Percentiles rank a stretch among this genome's conserved stretches.
Conservation (phyloP, 2,888 invertebrate genomes). For the Torymus texanus region DNA sequence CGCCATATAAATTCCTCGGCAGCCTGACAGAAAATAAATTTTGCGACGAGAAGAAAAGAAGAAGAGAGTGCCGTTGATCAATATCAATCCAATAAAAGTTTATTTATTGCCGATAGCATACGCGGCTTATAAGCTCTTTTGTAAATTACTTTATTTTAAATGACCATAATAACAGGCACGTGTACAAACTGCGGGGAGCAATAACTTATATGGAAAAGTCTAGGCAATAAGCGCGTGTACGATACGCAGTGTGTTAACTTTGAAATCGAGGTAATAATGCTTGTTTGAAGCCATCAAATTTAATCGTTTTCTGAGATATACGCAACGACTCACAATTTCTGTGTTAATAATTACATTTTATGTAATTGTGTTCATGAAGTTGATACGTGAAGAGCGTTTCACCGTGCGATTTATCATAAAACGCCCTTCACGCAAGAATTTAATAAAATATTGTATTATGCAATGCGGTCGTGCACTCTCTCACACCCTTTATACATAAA, state of each 20-base stretch:
- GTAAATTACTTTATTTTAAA: slow-evolving; percentile 41
- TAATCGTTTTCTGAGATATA: not conserved
- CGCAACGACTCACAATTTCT: too few species aligned
- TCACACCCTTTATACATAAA: too few species aligned
- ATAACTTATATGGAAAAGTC: not conserved
- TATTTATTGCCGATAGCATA: slow-evolving; percentile 9
- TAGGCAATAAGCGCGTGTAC: not conserved
- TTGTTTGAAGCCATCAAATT: not conserved
- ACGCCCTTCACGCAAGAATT: too few species aligned
- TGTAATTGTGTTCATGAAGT: too few species aligned
- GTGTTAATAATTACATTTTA: too few species aligned
- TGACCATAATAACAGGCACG: not conserved
- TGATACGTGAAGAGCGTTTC: too few species aligned
- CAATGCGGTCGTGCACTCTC: too few species aligned
- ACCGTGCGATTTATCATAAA: too few species aligned
- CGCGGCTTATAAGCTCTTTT: slow-evolving; percentile 4
- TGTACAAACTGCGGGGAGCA: not conserved
- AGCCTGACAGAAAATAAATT: slow-evolving; percentile 47
- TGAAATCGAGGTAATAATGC: not conserved
- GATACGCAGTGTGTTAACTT: too few species aligned
- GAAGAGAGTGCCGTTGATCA: slow-evolving; percentile 30
- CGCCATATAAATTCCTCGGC: slow-evolving; percentile 32
- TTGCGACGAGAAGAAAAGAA: slow-evolving; percentile 9
- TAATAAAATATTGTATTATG: too few species aligned
- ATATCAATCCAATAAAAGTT: slow-evolving; percentile 38